A percentile compares a stretch with the other conserved stretches of the same genome.
Conservation (phyloP, 2,113 vertebrate genomes). For the Planiliza haematocheilus region DNA sequence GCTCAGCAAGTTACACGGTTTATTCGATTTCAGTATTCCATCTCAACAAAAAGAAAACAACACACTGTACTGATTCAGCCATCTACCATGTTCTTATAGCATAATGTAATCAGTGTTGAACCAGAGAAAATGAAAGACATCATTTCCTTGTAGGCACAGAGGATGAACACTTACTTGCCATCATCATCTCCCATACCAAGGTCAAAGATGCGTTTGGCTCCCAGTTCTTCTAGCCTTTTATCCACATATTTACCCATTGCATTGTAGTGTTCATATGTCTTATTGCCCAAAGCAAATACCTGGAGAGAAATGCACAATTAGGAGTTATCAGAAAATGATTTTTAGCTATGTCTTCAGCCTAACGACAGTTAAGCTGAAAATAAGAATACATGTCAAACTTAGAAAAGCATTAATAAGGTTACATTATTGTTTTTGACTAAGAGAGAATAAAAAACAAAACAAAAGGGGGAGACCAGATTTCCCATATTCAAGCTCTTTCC, state of each 20-base stretch:
- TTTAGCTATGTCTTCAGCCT: background rate
- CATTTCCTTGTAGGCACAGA: background rate
- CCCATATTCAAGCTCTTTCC: conserved; percentile 21
- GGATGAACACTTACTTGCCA: conserved; percentile 89
- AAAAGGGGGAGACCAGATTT: conserved; percentile 12
- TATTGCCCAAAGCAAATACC: conserved; percentile 98
- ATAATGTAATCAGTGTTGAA: background rate
- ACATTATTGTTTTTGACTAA: too few relatives aligned
- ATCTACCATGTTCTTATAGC: background rate
- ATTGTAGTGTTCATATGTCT: conserved; percentile 98
- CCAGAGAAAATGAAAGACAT: background rate
- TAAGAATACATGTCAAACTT: background rate
- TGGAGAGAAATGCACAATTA: conserved; percentile 58
- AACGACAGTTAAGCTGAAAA: background rate
- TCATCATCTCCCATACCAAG: conserved; percentile 95
- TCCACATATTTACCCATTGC: conserved; percentile 98
- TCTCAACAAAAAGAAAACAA: too few relatives aligned
- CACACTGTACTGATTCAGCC: background rate
- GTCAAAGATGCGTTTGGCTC: conserved; percentile 93
- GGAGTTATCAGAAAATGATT: background rate
- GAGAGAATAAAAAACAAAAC: background rate
- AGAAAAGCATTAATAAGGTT: too few relatives aligned
- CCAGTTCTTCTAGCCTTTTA: conserved; percentile 92
- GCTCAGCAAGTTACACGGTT: background rate
- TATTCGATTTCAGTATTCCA: too few relatives aligned